These are phyloP conservation scores for Heloderma charlesbogerti DNA, from an alignment of 2,113 vertebrate species.

Conservation along the genomic window DNA sequence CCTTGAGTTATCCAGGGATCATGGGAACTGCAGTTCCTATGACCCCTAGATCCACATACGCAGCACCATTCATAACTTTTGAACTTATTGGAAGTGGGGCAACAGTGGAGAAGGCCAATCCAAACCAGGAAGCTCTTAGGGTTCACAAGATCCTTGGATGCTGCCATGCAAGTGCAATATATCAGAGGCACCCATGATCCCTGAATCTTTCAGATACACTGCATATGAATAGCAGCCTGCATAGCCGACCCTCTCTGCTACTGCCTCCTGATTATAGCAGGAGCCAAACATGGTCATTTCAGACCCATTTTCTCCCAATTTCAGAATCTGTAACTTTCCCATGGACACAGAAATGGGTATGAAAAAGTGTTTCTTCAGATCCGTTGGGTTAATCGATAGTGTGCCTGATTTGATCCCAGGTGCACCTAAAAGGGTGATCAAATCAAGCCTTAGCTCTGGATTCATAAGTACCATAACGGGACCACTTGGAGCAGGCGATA, in stretches of 20 bases:
- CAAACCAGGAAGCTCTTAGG: not conserved
- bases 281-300: no score
- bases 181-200: not conserved
- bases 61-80: not conserved
- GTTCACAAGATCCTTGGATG: not conserved
- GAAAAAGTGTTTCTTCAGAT: not conserved
- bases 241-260: not conserved
- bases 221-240: not conserved
- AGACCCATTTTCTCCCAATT: not conserved
- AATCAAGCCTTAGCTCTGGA: not conserved
- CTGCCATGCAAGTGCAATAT: not conserved
- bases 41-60: not conserved
- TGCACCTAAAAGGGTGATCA: not conserved
- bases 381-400: not conserved
- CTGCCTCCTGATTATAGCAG: no score
- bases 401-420: not conserved
- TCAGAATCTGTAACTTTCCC: not conserved
- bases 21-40: not conserved
- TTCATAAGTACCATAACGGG: not conserved
- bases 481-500: no score
- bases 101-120: not conserved
- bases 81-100: not conserved
- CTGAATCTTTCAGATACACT: not conserved
- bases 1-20: not conserved
- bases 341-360: not conserved